Evolutionary conservation across 2,888 invertebrate species (phyloP), one percentile per base, ranked within the genome.

Genomic region (Zhengitettix transpicula): DNA sequence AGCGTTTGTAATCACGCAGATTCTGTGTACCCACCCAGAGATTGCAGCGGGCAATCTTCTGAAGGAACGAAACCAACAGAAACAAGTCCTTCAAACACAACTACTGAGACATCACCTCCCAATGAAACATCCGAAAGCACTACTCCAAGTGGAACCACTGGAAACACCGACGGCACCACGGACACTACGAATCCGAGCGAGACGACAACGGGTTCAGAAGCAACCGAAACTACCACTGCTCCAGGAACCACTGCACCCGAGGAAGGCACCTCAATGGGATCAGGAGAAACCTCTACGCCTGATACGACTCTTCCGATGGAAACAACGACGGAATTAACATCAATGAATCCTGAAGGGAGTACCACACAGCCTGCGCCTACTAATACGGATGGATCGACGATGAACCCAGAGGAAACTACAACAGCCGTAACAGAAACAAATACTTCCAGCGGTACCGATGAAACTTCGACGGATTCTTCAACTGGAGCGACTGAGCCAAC

Each of bases 1-100:
- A 78, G 78, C 64, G 81, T 81, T 3, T 87, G 87, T 69, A 86
- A 86, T 70, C 75, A 83, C 67, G 79, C 81, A 64, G 78, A 80
- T 61, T 81, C 82, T 10, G 81, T 83, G 15, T 80, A 82, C 67
- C 82, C 83, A n/a, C 74, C 69, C 1, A 63, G 70, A 58, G 67
- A 69, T 60, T 71, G 71, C 57, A 64, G 63, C 47, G 65, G 65
- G 14, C 47, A 40, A 14, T 52, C 44, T 15, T 16, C 42, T 10
- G 56, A 56, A 9, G 11, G 11, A 28, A 15, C 40, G n/a, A 58
- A 17, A 40, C 17, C 17, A 11, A 10, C 57, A 14, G 14, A 60
- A 16, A 58, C 59, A 14, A 55, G 15, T 42, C 40, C 57, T 3
- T 15, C 57, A 15, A 41, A 28, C 16, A 17, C 56, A 15, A 40